These are phyloP conservation scores for Tragelaphus strepsiceros DNA, from an alignment of 2,113 vertebrate genomes.

Conservation along the genomic window DNA sequence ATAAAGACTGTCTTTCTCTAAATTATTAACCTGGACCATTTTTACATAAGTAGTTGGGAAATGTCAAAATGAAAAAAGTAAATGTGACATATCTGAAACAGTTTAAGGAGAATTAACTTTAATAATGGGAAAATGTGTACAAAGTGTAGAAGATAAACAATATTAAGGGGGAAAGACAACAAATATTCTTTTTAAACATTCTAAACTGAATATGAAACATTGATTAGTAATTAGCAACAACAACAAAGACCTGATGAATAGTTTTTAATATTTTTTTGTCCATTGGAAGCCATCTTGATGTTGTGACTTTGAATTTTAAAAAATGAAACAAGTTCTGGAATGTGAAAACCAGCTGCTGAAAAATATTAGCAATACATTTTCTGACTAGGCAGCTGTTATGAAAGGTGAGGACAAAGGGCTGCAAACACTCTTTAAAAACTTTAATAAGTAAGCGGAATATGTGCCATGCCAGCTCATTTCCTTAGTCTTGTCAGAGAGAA, in stretches of 20 bases:
- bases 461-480: neutral
- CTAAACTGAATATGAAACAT: neutral
- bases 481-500: slow-evolving; percentile 21
- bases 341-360: neutral
- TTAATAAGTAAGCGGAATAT: neutral
- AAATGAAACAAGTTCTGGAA: neutral
- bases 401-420: neutral
- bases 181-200: neutral
- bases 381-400: neutral
- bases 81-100: neutral
- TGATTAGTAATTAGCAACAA: neutral
- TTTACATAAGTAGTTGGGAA: neutral
- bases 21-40: neutral
- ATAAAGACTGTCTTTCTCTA: neutral
- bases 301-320: neutral
- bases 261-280: neutral
- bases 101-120: neutral
- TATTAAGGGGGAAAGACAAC: neutral
- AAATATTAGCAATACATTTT: neutral
- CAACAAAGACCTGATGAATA: neutral
- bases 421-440: neutral
- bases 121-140: neutral
- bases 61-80: slow-evolving; percentile 18
- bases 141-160: neutral
- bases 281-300: neutral